These are phyloP conservation scores for Reticulitermes lucifugus DNA, from an alignment of 2,888 invertebrate species.

Conservation along the genomic window DNA sequence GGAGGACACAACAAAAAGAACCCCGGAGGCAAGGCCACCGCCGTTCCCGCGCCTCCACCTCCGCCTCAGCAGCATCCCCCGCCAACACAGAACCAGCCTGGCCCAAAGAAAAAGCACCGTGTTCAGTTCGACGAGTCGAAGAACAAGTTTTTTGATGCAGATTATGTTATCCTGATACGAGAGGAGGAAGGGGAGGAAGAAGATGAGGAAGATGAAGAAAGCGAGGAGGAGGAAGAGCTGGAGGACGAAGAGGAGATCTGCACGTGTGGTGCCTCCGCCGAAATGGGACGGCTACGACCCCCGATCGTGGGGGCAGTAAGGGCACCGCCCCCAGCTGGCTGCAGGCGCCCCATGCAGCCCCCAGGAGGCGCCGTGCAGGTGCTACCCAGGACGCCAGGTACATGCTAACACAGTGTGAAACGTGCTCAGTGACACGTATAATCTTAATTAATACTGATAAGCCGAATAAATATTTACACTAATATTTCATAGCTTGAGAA, in stretches of 20 bases:
- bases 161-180: conserved; percentile 90
- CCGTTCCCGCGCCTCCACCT: conserved; percentile 52
- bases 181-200: conserved; percentile 87
- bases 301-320: not conserved
- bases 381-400: not conserved
- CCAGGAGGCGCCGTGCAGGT: conserved; percentile 22
- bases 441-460: too few relatives aligned
- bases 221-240: conserved; percentile 45
- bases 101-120: conserved; percentile 75
- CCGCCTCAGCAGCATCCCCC: conserved; percentile 27
- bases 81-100: conserved; percentile 31
- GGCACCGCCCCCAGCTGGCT: conserved; percentile 44
- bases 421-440: too few relatives aligned
- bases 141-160: conserved; percentile 92
- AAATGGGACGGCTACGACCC: not conserved
- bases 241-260: conserved; percentile 51
- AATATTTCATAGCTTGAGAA: too few relatives aligned
- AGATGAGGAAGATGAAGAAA: conserved; percentile 61
- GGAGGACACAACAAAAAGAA: conserved; percentile 63
- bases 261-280: conserved; percentile 46
- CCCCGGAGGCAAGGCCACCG: conserved; percentile 27
- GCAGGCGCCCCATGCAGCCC: conserved; percentile 17
- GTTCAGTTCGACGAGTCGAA: conserved; percentile 90
- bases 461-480: too few relatives aligned
- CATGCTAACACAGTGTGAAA: not conserved